Evolutionary conservation across 2,113 vertebrate genomes (phyloP).

Genomic region (Anseranas semipalmata): DNA sequence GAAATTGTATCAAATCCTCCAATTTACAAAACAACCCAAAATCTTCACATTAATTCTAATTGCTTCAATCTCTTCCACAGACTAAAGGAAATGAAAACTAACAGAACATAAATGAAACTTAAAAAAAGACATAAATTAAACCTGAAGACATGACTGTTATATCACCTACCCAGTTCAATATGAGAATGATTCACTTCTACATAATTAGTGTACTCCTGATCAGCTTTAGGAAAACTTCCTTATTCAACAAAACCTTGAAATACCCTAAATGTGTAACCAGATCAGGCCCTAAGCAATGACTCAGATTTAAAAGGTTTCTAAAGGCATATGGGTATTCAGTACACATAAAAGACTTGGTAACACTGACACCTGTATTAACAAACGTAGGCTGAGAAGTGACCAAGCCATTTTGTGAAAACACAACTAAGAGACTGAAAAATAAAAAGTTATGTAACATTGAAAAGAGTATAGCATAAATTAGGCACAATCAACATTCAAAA

Average conservation of each 20-base stretch:
- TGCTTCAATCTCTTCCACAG: neutral
- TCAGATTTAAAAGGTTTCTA: neutral
- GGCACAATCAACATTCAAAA: neutral
- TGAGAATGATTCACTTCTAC: neutral
- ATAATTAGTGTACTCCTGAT: neutral
- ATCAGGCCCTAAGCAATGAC: neutral
- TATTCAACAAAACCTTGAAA: neutral
- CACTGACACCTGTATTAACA: neutral
- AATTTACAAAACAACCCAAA: neutral
- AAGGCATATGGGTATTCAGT: fast-evolving
- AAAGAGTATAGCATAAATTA: neutral
- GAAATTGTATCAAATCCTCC: neutral
- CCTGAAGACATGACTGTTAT: neutral
- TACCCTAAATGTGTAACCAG: neutral
- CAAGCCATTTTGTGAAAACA: neutral
- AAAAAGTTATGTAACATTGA: neutral
- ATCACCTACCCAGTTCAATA: neutral
- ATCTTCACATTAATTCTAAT: neutral
- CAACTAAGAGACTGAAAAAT: neutral
- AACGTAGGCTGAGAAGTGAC: neutral
- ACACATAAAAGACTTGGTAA: neutral
- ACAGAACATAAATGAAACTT: neutral
- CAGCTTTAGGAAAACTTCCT: neutral
- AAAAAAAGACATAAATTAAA: neutral
- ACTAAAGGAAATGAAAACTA: neutral